Evolutionary conservation across 1,140 invertebrate species (phyloP), one percentile per base, ranked within the genome.

Genomic region (Heliconius congener): DNA sequence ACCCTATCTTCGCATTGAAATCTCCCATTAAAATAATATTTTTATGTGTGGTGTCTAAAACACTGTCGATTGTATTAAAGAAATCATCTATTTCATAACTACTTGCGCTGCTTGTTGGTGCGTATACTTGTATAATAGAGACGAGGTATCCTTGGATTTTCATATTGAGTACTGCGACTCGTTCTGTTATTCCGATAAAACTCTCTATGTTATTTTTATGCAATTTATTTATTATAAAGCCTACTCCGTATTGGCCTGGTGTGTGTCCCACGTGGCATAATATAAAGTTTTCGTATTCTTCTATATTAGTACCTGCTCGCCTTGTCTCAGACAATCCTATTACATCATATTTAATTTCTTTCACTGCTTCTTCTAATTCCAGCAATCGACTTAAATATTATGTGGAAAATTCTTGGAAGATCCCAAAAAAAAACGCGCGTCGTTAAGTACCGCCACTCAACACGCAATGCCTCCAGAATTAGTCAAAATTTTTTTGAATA

Each of bases 201-300:
- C n/a, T n/a, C n/a, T n/a, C n/a, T n/a, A n/a, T n/a, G n/a, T n/a
- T n/a, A n/a, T n/a, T n/a, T n/a, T n/a, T n/a, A n/a, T n/a, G n/a
- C n/a, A n/a, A n/a, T n/a, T n/a, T n/a, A n/a, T n/a, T n/a, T n/a
- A n/a, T n/a, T n/a, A 30, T 70, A 30, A 70, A 70, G 23, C 60
- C 60, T 70, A 70, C 60, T 70, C 60, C 60, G 27, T 70, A 11
- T 70, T 30, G 60, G 8, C 60, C 60, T 23, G 60, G 60, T 70
- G 60, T 70, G n/a, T n/a, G n/a, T 8, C 60, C 60, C n/a, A 70
- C n/a, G 8, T 76, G 19, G 23, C 78, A 81, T 6, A 85, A 34
- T 74, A 83, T 83, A 78, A 77, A 83, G 13, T 74, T 73, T 19
- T 85, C 76, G 50, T 77, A 37, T 82, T 85, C 81, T 78, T 81